Conservation (phyloP, 2,113 vertebrate species). For the Carlito syrichta region DNA sequence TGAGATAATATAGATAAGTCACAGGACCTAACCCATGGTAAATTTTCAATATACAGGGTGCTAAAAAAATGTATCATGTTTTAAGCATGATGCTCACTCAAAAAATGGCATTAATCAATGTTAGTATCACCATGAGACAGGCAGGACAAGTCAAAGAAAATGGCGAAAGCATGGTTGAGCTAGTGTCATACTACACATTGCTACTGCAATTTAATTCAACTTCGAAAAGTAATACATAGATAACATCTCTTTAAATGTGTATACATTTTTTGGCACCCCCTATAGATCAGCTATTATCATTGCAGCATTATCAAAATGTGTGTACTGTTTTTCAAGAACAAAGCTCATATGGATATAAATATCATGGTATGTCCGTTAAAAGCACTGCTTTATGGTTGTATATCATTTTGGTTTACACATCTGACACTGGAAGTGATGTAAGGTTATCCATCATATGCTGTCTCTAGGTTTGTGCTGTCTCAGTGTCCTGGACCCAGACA, state of each 20-base stretch:
- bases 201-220: no score
- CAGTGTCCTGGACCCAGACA: not conserved
- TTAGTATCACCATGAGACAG: no score
- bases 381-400: not conserved
- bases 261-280: no score
- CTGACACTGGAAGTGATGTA: not conserved
- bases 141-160: no score
- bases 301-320: not conserved
- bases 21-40: not conserved
- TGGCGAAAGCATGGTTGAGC: no score
- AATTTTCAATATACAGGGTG: fast-evolving
- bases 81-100: no score
- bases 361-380: not conserved
- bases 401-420: not conserved
- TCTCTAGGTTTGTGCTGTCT: not conserved
- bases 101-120: no score
- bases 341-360: not conserved
- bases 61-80: no score
- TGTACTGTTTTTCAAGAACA: not conserved
- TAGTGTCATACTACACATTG: no score
- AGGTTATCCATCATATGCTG: not conserved
- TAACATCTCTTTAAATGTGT: no score
- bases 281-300: not conserved
- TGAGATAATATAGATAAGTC: fast-evolving
- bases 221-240: no score